Evolutionary conservation across 2,797 vertebrate genomes (phyloP).

Genomic region (Tokudaia tokunoshimensis): DNA sequence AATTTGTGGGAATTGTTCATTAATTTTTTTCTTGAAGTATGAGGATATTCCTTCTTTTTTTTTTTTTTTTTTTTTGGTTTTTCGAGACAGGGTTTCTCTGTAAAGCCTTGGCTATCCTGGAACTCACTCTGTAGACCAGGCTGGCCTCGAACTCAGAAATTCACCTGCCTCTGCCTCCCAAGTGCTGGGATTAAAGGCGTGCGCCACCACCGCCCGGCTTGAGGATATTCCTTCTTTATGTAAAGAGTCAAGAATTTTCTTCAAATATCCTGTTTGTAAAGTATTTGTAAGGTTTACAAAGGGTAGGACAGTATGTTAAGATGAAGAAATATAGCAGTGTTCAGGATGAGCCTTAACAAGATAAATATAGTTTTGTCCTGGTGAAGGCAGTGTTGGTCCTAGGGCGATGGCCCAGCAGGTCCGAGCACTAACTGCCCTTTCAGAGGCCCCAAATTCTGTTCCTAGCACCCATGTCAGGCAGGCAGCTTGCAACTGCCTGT

Average conservation of each 20-base stretch:
- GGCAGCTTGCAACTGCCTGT: neutral
- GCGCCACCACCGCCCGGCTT: no score
- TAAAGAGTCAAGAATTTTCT: constrained; percentile 16
- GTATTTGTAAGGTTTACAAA: neutral
- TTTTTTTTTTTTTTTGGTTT: no score
- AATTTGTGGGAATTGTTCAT: neutral
- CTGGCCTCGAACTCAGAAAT: no score
- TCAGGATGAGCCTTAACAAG: neutral
- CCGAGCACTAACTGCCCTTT: neutral
- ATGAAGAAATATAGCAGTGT: neutral
- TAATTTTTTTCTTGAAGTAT: constrained; percentile 21
- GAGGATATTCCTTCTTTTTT: neutral
- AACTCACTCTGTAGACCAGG: no score
- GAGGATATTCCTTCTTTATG: neutral
- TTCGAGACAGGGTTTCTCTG: no score
- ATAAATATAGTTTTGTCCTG: neutral
- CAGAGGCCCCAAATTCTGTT: neutral
- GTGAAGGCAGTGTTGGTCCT: neutral
- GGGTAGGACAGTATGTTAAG: no score
- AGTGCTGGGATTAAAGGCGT: no score
- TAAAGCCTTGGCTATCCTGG: no score
- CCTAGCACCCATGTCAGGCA: neutral
- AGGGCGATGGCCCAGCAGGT: no score
- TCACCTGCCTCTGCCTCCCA: no score
- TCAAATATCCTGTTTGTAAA: neutral